Conservation (phyloP, 2,888 invertebrate species). For the Muschampia staudingeri region DNA sequence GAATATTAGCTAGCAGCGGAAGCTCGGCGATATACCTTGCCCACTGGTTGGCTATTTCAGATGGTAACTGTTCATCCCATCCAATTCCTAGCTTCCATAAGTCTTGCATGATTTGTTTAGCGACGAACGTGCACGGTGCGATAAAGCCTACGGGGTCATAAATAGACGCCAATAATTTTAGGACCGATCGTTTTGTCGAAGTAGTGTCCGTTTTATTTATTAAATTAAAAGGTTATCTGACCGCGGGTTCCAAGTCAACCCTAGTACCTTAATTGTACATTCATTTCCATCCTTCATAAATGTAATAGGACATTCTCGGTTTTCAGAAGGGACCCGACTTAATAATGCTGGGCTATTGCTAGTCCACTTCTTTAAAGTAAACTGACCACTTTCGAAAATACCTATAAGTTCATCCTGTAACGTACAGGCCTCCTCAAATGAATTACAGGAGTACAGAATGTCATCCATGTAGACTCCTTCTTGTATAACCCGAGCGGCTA, state of each 20-base stretch:
- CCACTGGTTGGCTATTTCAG: not conserved
- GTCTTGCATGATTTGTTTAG: not conserved
- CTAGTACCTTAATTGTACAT: constrained; percentile 1
- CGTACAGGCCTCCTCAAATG: not conserved
- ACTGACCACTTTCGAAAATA: not conserved
- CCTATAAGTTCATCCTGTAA: constrained; percentile 13
- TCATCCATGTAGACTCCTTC: not conserved
- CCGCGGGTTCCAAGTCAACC: not conserved
- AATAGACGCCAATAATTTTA: constrained; percentile 17
- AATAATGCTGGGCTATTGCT: not conserved
- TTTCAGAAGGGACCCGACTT: not conserved
- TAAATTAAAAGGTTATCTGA: not conserved
- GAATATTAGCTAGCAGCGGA: not conserved
- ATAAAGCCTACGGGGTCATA: constrained; percentile 7
- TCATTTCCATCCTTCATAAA: constrained; percentile 2
- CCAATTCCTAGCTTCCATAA: not conserved
- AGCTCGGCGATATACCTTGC: not conserved
- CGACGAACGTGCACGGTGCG: not conserved
- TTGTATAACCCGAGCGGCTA: constrained; percentile 1
- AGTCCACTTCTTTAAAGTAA: not conserved
- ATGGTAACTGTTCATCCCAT: not conserved
- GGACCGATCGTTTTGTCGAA: not conserved
- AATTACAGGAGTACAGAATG: not conserved
- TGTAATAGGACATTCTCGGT: not conserved
- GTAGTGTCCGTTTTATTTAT: not conserved